Evolutionary conservation across 2,888 invertebrate genomes (phyloP).

Genomic region (Herminia tarsipennalis): DNA sequence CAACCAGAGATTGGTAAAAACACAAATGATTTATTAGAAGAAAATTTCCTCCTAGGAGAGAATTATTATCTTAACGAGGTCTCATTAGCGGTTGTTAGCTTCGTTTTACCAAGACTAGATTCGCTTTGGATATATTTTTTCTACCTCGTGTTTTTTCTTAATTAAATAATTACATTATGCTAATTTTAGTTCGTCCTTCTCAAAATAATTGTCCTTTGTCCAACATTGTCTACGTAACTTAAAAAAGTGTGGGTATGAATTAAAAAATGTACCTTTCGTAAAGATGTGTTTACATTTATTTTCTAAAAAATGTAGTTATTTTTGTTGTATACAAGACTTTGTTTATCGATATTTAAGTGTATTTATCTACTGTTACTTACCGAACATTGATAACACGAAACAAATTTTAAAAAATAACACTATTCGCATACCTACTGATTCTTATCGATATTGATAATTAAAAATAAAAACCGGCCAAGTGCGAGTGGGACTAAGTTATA

Average conservation of each 20-base stretch:
- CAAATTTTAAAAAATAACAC: too few relatives aligned
- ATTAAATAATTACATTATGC: slow-evolving; percentile 70
- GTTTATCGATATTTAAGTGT: too few relatives aligned
- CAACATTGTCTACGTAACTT: slow-evolving; percentile 19
- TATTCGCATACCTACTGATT: too few relatives aligned
- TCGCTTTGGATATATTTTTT: slow-evolving; percentile 48
- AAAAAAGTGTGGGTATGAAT: slow-evolving; percentile 9
- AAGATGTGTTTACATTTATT: slow-evolving; percentile 11
- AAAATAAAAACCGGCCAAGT: too few relatives aligned
- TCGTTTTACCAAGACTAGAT: slow-evolving; percentile 58
- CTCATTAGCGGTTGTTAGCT: slow-evolving; percentile 67
- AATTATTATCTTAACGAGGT: slow-evolving; percentile 67
- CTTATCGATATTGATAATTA: too few relatives aligned
- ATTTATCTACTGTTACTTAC: too few relatives aligned
- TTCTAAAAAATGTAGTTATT: slow-evolving; percentile 8
- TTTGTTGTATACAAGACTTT: too few relatives aligned
- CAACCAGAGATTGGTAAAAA: slow-evolving; percentile 39
- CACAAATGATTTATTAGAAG: slow-evolving; percentile 41
- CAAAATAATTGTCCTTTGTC: slow-evolving; percentile 51
- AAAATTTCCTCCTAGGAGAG: slow-evolving; percentile 55
- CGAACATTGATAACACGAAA: too few relatives aligned
- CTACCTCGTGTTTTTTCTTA: slow-evolving; percentile 52
- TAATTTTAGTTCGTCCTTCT: slow-evolving; percentile 56
- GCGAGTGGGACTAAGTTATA: too few relatives aligned
- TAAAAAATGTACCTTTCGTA: slow-evolving; percentile 10